Base-by-base conservation (phyloP, 2,113 vertebrate genomes). In the Hemiprocne comata region DNA sequence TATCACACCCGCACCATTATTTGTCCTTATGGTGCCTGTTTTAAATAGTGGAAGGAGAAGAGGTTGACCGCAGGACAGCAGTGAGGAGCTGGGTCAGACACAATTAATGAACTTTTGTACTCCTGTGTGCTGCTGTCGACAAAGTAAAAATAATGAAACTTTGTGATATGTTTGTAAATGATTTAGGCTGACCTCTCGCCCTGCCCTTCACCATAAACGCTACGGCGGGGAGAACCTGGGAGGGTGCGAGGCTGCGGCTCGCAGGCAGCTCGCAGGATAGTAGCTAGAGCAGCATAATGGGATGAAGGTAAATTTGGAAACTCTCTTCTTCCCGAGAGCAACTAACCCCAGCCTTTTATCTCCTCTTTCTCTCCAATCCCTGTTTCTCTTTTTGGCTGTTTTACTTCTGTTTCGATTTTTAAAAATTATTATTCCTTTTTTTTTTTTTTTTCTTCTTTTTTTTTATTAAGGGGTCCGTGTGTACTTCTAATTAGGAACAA, bases 121-220 rank as follows among this genome's bases (percentile, higher is more conserved):
- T 98, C 97, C 97, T 98, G 95, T 98, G 97, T 98, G 97, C 96
- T 96, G 98, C 98, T 99, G 99, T 99, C 98, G 97, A 76, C 97
- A 93, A 97, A 97, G 96, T 96, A 97, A 98, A 99, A 99, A 99
- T 98, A 99, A 99, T 99, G 98, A 98, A 99, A 99, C 97, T 98
- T 99, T 98, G 97, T 98, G 98, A 98, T 99, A 98, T 98, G 97
- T 99, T 99, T 99, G 98, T 98, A 98, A 99, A 99, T 99, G 98
- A 99, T 99, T 99, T 97, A 50, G 89, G 95, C 96, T 99, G 99
- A 99, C 99, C 99, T 98, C 95, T 97, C 94, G 98, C 98, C 98
- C 99, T 98, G 97, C 97, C 98, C 98, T 98, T 98, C 98, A 98
- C 97, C 98, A 98, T 98, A 98, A 98, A 98, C 90, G 89, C 85